Percentiles rank a stretch among this genome's conserved stretches.
These are phyloP conservation scores for Caenorhabditis angaria DNA, from an alignment of 2,888 invertebrate genomes.

Conservation along the genomic window DNA sequence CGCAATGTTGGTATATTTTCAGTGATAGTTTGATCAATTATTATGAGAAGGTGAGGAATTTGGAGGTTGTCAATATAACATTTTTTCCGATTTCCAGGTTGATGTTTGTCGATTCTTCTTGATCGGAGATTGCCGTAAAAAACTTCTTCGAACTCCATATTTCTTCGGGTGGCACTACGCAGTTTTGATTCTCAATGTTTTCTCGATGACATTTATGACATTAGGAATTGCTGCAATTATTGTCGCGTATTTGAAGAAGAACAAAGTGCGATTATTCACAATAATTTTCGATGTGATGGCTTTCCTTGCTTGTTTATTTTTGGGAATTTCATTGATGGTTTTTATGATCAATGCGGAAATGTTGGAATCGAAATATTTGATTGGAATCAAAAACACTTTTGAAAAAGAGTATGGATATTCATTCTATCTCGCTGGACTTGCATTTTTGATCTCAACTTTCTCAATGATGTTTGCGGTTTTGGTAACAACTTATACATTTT, in stretches of 20 bases:
- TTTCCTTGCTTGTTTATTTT: conserved; percentile 50
- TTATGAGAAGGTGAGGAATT: conserved; percentile 61
- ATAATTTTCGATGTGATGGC: conserved; percentile 43
- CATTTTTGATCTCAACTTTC: conserved; percentile 59
- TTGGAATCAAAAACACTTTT: conserved; percentile 67
- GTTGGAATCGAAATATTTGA: conserved; percentile 70
- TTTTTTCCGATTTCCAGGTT: conserved; percentile 43
- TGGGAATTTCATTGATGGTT: conserved; percentile 63
- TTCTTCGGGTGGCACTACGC: conserved; percentile 72
- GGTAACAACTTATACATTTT: conserved; percentile 64
- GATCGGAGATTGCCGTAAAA: conserved; percentile 71
- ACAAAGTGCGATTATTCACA: conserved; percentile 25
- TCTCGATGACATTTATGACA: conserved; percentile 49
- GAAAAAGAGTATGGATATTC: conserved; percentile 70
- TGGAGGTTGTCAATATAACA: not conserved
- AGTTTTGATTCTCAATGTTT: conserved; percentile 60
- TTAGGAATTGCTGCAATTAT: conserved; percentile 47
- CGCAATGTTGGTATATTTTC: conserved; percentile 69
- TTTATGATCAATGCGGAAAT: conserved; percentile 72
- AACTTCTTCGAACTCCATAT: conserved; percentile 69
- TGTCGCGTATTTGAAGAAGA: conserved; percentile 53
- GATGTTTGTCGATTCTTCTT: conserved; percentile 70
- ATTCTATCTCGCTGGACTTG: conserved; percentile 68
- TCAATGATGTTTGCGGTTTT: conserved; percentile 62
- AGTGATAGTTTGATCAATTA: conserved; percentile 69